These are phyloP conservation scores for Martes martes DNA, from an alignment of 2,113 vertebrate species.

Conservation along the genomic window DNA sequence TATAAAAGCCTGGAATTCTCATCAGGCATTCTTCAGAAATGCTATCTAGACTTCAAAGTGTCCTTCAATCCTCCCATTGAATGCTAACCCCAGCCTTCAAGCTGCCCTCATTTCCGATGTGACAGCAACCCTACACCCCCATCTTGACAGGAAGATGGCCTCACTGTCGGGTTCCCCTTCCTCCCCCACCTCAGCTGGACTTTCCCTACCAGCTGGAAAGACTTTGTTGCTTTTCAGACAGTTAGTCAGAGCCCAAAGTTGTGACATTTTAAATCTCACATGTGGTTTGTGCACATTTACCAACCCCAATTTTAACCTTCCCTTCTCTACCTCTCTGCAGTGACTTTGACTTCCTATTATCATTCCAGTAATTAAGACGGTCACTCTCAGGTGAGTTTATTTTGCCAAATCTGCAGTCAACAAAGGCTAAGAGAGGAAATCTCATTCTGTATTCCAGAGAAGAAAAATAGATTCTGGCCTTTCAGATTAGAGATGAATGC, in stretches of 20 bases:
- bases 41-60: constrained; percentile 25
- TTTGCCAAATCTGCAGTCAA: neutral
- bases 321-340: neutral
- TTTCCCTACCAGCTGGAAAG: neutral
- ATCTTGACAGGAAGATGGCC: neutral
- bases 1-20: constrained; percentile 49
- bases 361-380: neutral
- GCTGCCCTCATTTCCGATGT: neutral
- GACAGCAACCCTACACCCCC: neutral
- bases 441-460: neutral
- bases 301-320: neutral
- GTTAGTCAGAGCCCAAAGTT: neutral
- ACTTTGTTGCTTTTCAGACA: neutral
- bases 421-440: neutral
- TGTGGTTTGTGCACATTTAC: neutral
- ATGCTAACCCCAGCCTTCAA: neutral
- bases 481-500: neutral
- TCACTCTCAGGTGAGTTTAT: neutral
- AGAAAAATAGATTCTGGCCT: neutral
- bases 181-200: neutral
- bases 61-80: neutral
- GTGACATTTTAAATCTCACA: neutral
- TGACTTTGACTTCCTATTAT: neutral
- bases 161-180: neutral
- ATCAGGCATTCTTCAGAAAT: neutral